Percentiles rank a stretch among this genome's conserved stretches.
These are phyloP conservation scores for Coecobrya sp. DNA, from an alignment of 2,888 invertebrate species.

Conservation along the genomic window DNA sequence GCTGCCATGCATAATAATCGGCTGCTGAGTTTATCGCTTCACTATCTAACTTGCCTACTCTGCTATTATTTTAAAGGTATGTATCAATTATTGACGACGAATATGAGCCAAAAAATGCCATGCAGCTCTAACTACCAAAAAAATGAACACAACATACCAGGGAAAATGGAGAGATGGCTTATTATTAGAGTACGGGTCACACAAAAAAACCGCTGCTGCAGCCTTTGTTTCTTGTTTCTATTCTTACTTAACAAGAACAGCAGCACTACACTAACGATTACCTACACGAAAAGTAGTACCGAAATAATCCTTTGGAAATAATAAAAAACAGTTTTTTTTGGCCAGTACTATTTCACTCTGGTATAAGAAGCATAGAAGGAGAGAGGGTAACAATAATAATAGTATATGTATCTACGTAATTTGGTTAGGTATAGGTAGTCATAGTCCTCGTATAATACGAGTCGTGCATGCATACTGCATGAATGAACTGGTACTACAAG, in stretches of 20 bases:
- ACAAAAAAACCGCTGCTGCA: neutral
- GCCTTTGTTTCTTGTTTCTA: neutral
- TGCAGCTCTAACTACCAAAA: neutral
- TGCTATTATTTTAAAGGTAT: neutral
- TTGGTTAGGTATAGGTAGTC: slow-evolving; percentile 21
- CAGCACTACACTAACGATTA: neutral
- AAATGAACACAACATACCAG: neutral
- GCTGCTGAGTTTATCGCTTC: neutral
- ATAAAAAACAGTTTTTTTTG: slow-evolving; percentile 35
- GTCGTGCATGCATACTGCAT: slow-evolving; percentile 1
- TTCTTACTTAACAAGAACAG: neutral
- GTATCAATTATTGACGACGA: neutral
- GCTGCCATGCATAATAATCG: neutral
- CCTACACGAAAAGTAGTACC: neutral
- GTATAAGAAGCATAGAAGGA: neutral
- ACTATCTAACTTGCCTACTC: neutral
- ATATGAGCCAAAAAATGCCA: neutral
- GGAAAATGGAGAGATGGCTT: neutral
- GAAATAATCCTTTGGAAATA: neutral
- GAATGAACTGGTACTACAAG: slow-evolving; percentile 37
- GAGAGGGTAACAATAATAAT: neutral
- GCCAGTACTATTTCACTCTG: neutral
- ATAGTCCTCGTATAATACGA: neutral
- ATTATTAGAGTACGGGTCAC: neutral
- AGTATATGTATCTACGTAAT: neutral